phyloP scores from a whole-genome alignment of 64 coral and sea anemone species.

The Pachyseris speciosa region DNA sequence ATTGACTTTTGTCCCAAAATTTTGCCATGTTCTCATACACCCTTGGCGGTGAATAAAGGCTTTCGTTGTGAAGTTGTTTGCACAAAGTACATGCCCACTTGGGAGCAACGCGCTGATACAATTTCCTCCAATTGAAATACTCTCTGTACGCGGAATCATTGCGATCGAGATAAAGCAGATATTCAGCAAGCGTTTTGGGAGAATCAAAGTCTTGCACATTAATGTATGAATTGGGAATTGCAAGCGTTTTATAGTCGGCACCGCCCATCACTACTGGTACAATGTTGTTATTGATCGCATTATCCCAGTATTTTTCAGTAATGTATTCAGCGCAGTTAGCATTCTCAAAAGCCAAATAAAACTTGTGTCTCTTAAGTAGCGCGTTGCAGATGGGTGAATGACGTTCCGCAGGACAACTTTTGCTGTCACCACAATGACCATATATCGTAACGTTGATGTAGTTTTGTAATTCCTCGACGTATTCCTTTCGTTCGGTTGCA shows the following conservation, averaged over 20 bases:
- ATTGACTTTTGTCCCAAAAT: constrained; percentile 23
- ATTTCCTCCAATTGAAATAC: constrained; percentile 68
- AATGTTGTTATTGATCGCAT: constrained; percentile 58
- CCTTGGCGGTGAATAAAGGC: constrained; percentile 19
- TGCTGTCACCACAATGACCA: constrained; percentile 26
- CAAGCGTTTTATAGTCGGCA: constrained; percentile 38
- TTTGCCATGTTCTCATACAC: constrained; percentile 17
- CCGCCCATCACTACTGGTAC: constrained; percentile 76
- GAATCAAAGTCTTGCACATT: constrained; percentile 69
- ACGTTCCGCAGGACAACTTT: background rate
- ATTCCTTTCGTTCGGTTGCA: constrained; percentile 1
- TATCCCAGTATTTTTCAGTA: constrained; percentile 83
- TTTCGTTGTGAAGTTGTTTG: constrained; percentile 41
- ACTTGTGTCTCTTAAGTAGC: constrained; percentile 68
- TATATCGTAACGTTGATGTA: constrained; percentile 59
- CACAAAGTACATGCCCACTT: constrained; percentile 59
- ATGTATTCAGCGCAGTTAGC: constrained; percentile 75
- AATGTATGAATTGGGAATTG: constrained; percentile 81
- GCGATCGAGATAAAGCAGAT: constrained; percentile 45
- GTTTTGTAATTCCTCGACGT: constrained; percentile 30
- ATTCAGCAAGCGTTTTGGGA: constrained; percentile 57
- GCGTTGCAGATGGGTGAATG: constrained; percentile 5
- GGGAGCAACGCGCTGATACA: constrained; percentile 40
- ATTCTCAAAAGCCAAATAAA: constrained; percentile 85
- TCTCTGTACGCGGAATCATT: constrained; percentile 65